Evolutionary conservation across 2,113 vertebrate genomes (phyloP), one percentile per base, ranked within the genome.

Genomic region (Odontophorus gujanensis): DNA sequence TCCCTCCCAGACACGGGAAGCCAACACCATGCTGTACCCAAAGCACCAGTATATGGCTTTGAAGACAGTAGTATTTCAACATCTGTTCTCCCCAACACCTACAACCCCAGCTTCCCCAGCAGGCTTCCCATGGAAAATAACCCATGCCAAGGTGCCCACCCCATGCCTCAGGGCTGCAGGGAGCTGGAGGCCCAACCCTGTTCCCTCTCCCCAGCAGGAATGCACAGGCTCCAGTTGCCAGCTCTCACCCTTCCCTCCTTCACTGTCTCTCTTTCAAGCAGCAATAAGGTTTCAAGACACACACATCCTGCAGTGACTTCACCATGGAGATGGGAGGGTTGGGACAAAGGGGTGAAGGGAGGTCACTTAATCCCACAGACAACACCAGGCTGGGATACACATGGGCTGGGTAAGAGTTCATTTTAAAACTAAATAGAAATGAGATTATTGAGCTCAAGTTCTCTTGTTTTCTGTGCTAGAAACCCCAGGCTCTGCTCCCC

Each of bases 281-380:
- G 85, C 89, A 93, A 58, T 87, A 94, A 87, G 79, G 57, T 92
- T 95, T 91, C 81, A 50, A 65, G 80, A 86, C 69, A 86, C 82
- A 75, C 81, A 79, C 78, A 78, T 92, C 96, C 94, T 83, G 59
- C 62, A 92, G 75, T 92, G 96, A 83, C 87, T 90, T 96, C 96
- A 95, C 96, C 96, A 93, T 96, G 96, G 97, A 96, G 93, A 97
- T 95, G 75, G 53, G 25, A 91, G 71, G 38, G 42, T 30, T 74
- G 71, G 91, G 71, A 96, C 89, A 96, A 94, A 92, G 69, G 59
- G 71, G 80, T 77, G 93, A 93, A 53, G 36, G 18, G 79, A 95
- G 91, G 96, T 97, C 96, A 96, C 21, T 97, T 98, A 98, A 98
- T 98, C 97, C 97, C 91, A 96, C 93, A 95, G 87, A 92, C 84